Conservation (phyloP, 2,888 invertebrate genomes). For the Meloe dianella region DNA sequence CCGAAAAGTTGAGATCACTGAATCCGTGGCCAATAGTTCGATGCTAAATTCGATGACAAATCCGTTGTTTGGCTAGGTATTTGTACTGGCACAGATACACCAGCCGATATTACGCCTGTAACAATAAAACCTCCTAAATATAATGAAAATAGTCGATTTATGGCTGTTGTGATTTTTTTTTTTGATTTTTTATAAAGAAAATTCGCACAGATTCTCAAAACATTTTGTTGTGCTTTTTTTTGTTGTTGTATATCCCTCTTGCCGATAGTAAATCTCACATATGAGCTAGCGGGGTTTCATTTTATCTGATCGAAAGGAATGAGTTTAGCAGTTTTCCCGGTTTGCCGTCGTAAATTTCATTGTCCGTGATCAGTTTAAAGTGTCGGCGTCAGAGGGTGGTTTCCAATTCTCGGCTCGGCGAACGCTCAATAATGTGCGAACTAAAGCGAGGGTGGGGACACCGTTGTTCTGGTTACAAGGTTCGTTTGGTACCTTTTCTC, state of each 20-base stretch:
- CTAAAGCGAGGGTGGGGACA: slow-evolving; percentile 62
- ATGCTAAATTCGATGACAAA: slow-evolving; percentile 69
- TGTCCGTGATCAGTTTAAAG: slow-evolving; percentile 59
- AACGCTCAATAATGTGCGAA: slow-evolving; percentile 70
- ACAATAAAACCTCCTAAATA: slow-evolving; percentile 35
- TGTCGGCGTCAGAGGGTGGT: slow-evolving; percentile 59
- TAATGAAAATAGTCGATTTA: no score
- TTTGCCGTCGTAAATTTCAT: slow-evolving; percentile 52
- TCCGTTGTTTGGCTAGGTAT: slow-evolving; percentile 86
- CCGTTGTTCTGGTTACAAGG: slow-evolving; percentile 60
- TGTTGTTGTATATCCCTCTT: neutral
- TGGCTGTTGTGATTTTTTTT: neutral
- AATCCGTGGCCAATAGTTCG: slow-evolving; percentile 89
- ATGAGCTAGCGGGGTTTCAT: slow-evolving; percentile 29
- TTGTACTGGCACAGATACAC: slow-evolving; percentile 90
- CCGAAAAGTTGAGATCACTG: slow-evolving; percentile 93
- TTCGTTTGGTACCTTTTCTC: slow-evolving; percentile 59
- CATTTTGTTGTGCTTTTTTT: no score
- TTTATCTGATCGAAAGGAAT: slow-evolving; percentile 31
- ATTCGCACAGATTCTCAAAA: neutral
- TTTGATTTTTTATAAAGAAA: neutral
- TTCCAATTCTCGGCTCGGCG: slow-evolving; percentile 66
- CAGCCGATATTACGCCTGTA: slow-evolving; percentile 90
- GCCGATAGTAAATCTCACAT: slow-evolving; percentile 35
- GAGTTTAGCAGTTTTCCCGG: slow-evolving; percentile 36